Conservation (phyloP, 2,113 vertebrate species). For the Pleuronectes platessa region DNA sequence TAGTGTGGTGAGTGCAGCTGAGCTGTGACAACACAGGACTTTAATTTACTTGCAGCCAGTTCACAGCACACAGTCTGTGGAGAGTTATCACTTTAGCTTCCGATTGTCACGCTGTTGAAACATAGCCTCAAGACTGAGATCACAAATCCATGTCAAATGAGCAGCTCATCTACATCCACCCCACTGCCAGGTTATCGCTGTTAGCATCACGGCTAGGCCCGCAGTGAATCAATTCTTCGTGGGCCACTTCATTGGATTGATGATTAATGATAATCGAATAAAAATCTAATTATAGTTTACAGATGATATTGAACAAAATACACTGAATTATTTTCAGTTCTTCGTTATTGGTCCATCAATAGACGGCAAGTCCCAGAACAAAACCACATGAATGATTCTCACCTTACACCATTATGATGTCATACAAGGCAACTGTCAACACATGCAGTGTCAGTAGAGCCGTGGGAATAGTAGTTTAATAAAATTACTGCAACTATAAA, state of each 20-base stretch:
- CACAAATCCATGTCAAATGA: constrained; percentile 60
- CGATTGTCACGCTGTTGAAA: constrained; percentile 37
- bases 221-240: neutral
- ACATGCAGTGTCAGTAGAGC: neutral
- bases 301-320: neutral
- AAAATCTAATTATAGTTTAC: neutral
- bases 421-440: neutral
- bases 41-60: constrained; percentile 52
- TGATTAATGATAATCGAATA: neutral
- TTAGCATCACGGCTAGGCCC: constrained; percentile 2
- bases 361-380: neutral
- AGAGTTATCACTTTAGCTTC: constrained; percentile 49
- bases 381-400: constrained; percentile 1
- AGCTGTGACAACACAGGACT: constrained; percentile 48
- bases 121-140: constrained; percentile 36
- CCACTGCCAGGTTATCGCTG: constrained; percentile 9
- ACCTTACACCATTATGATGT: neutral
- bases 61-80: constrained; percentile 29
- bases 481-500: neutral
- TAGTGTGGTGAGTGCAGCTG: constrained; percentile 27
- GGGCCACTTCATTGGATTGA: neutral
- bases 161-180: constrained; percentile 44
- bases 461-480: neutral
- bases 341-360: neutral
- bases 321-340: neutral